phyloP scores from a whole-genome alignment of 2,797 vertebrate species.

The Pelobates cultripes region DNA sequence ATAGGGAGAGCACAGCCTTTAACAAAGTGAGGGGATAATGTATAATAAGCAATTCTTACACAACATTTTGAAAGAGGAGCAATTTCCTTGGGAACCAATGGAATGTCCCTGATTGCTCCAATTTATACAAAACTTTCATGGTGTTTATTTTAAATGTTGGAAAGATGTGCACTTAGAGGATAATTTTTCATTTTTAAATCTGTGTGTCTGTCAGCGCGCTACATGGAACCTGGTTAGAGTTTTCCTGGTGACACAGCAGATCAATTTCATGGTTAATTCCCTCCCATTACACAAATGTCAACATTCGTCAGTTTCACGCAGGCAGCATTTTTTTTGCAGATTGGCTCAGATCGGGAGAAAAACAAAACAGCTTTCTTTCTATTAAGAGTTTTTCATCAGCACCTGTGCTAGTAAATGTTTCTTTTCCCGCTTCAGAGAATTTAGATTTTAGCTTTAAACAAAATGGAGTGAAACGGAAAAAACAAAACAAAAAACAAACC shows the following conservation, averaged over 20 bases:
- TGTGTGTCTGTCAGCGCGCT: neutral
- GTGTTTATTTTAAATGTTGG: neutral
- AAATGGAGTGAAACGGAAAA: neutral
- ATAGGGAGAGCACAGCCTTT: too few species aligned
- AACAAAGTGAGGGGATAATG: too few species aligned
- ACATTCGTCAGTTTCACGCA: constrained; percentile 23
- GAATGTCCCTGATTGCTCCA: too few species aligned
- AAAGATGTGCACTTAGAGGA: neutral
- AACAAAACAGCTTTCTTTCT: constrained; percentile 37
- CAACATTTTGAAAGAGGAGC: too few species aligned
- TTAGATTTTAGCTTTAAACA: neutral
- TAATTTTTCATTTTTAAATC: constrained; percentile 24
- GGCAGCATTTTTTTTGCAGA: constrained; percentile 7
- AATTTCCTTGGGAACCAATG: too few species aligned
- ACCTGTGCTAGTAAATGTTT: constrained; percentile 30
- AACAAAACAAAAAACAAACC: neutral
- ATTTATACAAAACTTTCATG: too few species aligned
- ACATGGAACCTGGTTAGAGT: neutral
- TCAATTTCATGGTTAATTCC: constrained; percentile 52
- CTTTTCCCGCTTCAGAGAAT: neutral
- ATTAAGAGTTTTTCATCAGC: neutral
- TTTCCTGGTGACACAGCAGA: constrained; percentile 20
- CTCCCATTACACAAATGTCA: constrained; percentile 39
- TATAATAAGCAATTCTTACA: too few species aligned
- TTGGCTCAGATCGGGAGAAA: neutral